Base-by-base conservation (phyloP, 2,888 invertebrate species). In the Entomobrya proxima region DNA sequence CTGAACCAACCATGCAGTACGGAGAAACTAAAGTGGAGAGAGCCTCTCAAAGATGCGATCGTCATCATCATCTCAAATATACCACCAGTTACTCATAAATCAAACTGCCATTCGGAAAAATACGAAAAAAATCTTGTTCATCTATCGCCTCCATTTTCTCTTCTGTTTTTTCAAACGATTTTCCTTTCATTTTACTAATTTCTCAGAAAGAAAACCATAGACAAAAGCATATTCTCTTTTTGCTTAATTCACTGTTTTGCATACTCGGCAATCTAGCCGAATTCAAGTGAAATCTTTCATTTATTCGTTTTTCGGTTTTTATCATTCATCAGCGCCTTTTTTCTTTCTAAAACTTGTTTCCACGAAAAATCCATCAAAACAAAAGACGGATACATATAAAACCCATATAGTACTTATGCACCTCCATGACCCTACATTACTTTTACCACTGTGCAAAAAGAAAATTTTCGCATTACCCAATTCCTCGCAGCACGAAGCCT, bases 51-150 rank as follows among this genome's bases (percentile, higher is more conserved):
- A 44, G 67, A 18, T 40, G 15, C 24, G n/a, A 72, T 30, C 27
- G 15, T 30, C 37, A 37, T 21, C 37, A n/a, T 30, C 37, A 37
- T 37, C 18, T 32, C 18, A 32, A 61, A 37, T 24, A 67, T 67
- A 67, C 64, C 32, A 37, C 64, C 37, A 67, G 72, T 72, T 72
- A 47, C 72, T 72, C 72, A 72, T 72, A 72, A 72, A 72, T 72
- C 72, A 72, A 47, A 72, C 72, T 72, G 72, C 72, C 72, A 72
- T 13, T 18, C 47, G 11, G n/a, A 15, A 37, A 35, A 61, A 61
- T 37, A 37, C 21, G n/a, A 15, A 37, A 35, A 61, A 61, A 67
- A 37, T 21, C 35, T 35, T 67, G 37, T 37, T 61, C 64, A 37
- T 67, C 64, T 37, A 37, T 37, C 11, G 64, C 64, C 37, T 67